Percentiles rank a stretch among this genome's conserved stretches.
Evolutionary conservation across 1,140 invertebrate species (phyloP).

Genomic region (Manduca sexta): DNA sequence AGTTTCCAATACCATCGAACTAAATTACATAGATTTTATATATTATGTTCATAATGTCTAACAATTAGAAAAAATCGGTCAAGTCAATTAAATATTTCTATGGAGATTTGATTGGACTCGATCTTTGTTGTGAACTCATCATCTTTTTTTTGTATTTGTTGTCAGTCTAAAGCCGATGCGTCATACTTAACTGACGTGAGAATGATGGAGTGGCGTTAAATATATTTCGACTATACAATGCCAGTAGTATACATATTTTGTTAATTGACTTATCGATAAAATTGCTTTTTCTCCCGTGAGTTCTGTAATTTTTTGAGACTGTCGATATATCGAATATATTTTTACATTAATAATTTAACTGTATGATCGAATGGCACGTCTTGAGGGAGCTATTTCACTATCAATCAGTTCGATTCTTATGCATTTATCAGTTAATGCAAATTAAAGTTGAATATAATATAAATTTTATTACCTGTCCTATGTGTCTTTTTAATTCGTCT

Average conservation of each 20-base stretch:
- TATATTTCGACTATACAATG: too few relatives aligned
- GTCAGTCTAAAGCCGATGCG: slow-evolving; percentile 7
- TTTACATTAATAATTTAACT: too few relatives aligned
- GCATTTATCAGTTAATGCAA: too few relatives aligned
- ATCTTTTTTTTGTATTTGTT: slow-evolving; percentile 14
- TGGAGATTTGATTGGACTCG: neutral
- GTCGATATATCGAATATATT: too few relatives aligned
- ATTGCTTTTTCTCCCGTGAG: neutral
- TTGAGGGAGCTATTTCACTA: too few relatives aligned
- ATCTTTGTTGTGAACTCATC: slow-evolving; percentile 20
- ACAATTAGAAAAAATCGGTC: neutral
- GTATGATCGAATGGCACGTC: too few relatives aligned
- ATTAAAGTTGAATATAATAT: neutral
- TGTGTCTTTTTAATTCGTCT: slow-evolving; percentile 92
- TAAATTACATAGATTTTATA: too few relatives aligned
- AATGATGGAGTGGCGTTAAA: too few relatives aligned
- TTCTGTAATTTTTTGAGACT: too few relatives aligned
- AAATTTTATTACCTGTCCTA: slow-evolving; percentile 90
- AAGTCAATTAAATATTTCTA: slow-evolving; percentile 1
- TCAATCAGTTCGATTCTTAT: too few relatives aligned
- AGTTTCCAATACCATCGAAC: too few relatives aligned
- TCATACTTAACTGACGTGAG: neutral
- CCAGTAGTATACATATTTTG: neutral
- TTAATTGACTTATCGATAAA: neutral
- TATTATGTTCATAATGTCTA: neutral